Percentiles rank a stretch among this genome's conserved stretches.
phyloP scores from a whole-genome alignment of 2,888 invertebrate species.

The Protonemura montana region DNA sequence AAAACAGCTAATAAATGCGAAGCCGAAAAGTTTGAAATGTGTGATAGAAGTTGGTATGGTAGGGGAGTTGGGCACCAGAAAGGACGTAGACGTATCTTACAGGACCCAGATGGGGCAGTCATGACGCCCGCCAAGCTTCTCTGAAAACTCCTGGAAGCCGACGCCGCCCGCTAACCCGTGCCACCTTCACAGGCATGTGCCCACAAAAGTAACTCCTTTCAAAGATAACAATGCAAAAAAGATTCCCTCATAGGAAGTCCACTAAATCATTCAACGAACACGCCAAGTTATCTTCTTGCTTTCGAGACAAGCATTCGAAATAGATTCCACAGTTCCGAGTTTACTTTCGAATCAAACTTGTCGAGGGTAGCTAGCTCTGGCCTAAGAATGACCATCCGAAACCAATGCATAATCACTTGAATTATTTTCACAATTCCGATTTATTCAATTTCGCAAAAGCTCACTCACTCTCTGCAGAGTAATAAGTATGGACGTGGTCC shows the following conservation, averaged over 20 bases:
- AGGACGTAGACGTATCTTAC: background rate
- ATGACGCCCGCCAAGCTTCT: background rate
- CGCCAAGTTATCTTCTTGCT: slow-evolving; percentile 22
- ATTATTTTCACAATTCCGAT: background rate
- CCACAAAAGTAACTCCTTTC: slow-evolving; percentile 38
- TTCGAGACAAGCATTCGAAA: slow-evolving; percentile 38
- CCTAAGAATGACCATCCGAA: background rate
- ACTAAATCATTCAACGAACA: slow-evolving; percentile 37
- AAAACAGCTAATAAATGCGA: slow-evolving; percentile 31
- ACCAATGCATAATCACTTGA: background rate
- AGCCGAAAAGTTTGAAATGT: slow-evolving; percentile 17
- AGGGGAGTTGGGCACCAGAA: background rate
- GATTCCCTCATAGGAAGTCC: slow-evolving; percentile 30
- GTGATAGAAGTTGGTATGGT: background rate
- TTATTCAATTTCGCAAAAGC: background rate
- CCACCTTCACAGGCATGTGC: background rate
- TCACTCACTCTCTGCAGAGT: too few relatives aligned
- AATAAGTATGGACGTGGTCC: too few relatives aligned
- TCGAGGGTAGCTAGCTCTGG: background rate
- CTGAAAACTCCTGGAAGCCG: too few relatives aligned
- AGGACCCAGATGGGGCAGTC: slow-evolving; percentile 21
- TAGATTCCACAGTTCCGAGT: slow-evolving; percentile 27
- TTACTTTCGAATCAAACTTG: background rate
- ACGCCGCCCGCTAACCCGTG: background rate
- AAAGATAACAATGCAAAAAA: slow-evolving; percentile 39